These are phyloP conservation scores for Callopanchax toddi DNA, from an alignment of 2,113 vertebrate genomes.

Conservation along the genomic window DNA sequence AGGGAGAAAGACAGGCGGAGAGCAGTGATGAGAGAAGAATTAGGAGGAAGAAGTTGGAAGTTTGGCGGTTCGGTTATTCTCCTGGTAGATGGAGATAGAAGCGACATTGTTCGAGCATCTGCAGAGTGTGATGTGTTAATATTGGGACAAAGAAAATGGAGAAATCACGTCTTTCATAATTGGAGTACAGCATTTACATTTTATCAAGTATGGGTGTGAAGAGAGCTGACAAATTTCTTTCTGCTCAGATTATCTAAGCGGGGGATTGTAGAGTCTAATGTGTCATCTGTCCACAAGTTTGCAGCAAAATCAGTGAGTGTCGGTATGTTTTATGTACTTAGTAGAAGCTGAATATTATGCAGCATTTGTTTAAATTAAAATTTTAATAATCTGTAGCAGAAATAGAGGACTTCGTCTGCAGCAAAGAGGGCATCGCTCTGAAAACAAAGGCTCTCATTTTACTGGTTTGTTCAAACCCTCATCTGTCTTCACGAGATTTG, in stretches of 20 bases:
- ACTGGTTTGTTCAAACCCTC: too few species aligned
- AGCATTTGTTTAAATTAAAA: too few species aligned
- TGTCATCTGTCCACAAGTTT: background rate
- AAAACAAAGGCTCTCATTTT: too few species aligned
- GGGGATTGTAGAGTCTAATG: slow-evolving; percentile 5
- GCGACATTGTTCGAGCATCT: slow-evolving; percentile 1
- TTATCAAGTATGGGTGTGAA: slow-evolving; percentile 1
- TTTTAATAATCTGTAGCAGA: too few species aligned
- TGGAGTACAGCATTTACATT: slow-evolving; percentile 13
- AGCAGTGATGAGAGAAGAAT: slow-evolving; percentile 42
- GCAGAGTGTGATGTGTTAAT: slow-evolving; percentile 27
- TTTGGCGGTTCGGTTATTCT: slow-evolving; percentile 48
- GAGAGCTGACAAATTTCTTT: background rate
- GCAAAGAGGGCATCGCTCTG: too few species aligned
- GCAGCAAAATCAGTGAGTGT: too few species aligned
- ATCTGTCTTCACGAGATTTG: too few species aligned
- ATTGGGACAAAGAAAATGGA: slow-evolving; percentile 11
- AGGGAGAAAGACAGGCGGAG: slow-evolving; percentile 27
- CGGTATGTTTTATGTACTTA: too few species aligned
- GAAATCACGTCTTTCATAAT: slow-evolving; percentile 9
- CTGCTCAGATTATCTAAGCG: background rate
- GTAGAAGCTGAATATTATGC: too few species aligned
- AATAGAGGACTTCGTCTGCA: too few species aligned
- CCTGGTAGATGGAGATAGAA: background rate
- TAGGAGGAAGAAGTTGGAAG: slow-evolving; percentile 30